Conservation (phyloP, 2,888 invertebrate species). For the Philaethria dido region DNA sequence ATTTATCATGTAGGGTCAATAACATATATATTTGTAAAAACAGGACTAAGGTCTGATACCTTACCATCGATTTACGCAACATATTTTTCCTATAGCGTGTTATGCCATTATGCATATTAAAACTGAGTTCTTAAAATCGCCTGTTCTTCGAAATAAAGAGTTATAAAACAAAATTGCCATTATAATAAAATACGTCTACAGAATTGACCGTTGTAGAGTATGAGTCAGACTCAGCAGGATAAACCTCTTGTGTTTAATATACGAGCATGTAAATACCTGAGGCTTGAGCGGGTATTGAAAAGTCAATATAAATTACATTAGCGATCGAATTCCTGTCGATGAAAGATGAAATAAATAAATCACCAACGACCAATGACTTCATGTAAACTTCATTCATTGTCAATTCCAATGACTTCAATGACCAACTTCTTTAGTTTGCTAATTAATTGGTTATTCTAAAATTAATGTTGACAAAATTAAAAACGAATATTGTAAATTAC, state of each 20-base stretch:
- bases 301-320: slow-evolving; percentile 46
- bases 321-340: slow-evolving; percentile 37
- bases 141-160: slow-evolving; percentile 35
- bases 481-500: too few species aligned
- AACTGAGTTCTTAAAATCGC: slow-evolving; percentile 15
- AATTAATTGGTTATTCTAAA: neutral
- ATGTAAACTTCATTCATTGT: neutral
- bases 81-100: slow-evolving; percentile 24
- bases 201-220: slow-evolving; percentile 39
- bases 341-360: slow-evolving; percentile 38
- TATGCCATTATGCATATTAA: slow-evolving; percentile 36
- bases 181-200: slow-evolving; percentile 40
- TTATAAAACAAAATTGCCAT: slow-evolving; percentile 35
- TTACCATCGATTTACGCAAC: slow-evolving; percentile 1
- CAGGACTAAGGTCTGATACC: neutral
- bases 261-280: slow-evolving; percentile 45
- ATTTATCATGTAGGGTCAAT: neutral
- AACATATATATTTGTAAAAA: neutral
- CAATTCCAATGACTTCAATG: slow-evolving; percentile 22
- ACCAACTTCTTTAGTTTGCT: slow-evolving; percentile 24
- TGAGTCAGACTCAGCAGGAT: slow-evolving; percentile 44
- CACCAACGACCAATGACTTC: slow-evolving; percentile 6
- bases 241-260: slow-evolving; percentile 42
- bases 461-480: neutral
- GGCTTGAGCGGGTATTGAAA: slow-evolving; percentile 42